phyloP scores from a whole-genome alignment of 2,888 invertebrate genomes.

The Seladonia tumulorum region DNA sequence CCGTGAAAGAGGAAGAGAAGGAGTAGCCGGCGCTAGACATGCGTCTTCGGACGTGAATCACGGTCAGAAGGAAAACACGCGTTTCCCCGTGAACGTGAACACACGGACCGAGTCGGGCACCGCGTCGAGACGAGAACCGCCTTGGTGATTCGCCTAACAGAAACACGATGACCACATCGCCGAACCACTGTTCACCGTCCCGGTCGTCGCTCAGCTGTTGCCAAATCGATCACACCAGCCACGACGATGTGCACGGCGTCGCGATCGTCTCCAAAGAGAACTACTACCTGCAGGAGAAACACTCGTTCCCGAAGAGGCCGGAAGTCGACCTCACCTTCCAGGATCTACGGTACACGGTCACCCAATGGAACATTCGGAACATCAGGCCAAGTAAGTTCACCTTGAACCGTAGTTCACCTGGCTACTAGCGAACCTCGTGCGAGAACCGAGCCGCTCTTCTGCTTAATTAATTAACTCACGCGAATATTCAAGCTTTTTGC shows the following conservation, averaged over 20 bases:
- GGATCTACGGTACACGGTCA: conserved; percentile 88
- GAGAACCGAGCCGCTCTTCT: too few relatives aligned
- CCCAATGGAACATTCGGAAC: conserved; percentile 86
- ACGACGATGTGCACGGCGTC: conserved; percentile 76
- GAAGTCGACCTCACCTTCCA: conserved; percentile 89
- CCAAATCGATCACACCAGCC: conserved; percentile 79
- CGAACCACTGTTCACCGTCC: conserved; percentile 78
- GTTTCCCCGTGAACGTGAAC: conserved; percentile 22
- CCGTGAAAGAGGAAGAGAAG: not conserved
- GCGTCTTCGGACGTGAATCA: conserved; percentile 41
- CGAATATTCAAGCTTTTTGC: too few relatives aligned
- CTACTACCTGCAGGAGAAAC: conserved; percentile 80
- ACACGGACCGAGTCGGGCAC: not conserved
- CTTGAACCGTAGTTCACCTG: not conserved
- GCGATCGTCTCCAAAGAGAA: conserved; percentile 73
- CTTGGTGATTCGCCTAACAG: not conserved
- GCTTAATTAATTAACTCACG: too few relatives aligned
- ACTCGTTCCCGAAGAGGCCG: conserved; percentile 86
- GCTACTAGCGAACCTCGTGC: not conserved
- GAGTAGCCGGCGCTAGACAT: conserved; percentile 27
- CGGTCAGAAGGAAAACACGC: conserved; percentile 34
- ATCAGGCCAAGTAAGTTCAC: conserved; percentile 87
- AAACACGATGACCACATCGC: conserved; percentile 60
- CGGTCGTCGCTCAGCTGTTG: conserved; percentile 81
- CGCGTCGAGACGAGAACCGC: not conserved